These are phyloP conservation scores for Ostrea denselamellosa DNA, from an alignment of 1,140 invertebrate genomes.

Conservation along the genomic window DNA sequence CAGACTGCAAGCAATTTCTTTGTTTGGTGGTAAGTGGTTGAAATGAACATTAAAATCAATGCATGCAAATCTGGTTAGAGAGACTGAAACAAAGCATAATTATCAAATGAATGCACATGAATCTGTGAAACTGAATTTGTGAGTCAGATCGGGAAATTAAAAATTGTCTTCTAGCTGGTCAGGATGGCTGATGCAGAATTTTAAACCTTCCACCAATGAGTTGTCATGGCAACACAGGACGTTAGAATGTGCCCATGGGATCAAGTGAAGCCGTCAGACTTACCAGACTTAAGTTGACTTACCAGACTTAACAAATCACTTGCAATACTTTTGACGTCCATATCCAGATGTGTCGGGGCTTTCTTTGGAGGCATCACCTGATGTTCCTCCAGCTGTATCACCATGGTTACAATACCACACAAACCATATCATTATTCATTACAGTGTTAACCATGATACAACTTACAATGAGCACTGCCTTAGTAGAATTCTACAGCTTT, in stretches of 20 bases:
- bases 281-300: not conserved
- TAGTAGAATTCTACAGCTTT: too few relatives aligned
- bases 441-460: too few relatives aligned
- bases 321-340: conserved; percentile 22
- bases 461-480: too few relatives aligned
- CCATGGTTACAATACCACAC: not conserved
- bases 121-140: too few relatives aligned
- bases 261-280: not conserved
- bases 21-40: too few relatives aligned
- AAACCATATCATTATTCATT: not conserved
- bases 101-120: too few relatives aligned
- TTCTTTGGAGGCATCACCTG: not conserved
- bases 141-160: not conserved
- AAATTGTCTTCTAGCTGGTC: not conserved
- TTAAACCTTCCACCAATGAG: conserved; percentile 16
- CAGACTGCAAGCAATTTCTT: too few relatives aligned
- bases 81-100: too few relatives aligned
- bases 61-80: too few relatives aligned
- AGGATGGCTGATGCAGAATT: not conserved
- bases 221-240: conserved; percentile 29
- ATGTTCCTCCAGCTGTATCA: conserved; percentile 38
- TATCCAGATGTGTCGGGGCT: not conserved
- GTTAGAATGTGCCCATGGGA: conserved; percentile 4
- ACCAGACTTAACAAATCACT: conserved; percentile 45
- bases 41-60: too few relatives aligned